phyloP scores from a whole-genome alignment of 2,888 invertebrate species.

The Zaprionus bogoriensis region DNA sequence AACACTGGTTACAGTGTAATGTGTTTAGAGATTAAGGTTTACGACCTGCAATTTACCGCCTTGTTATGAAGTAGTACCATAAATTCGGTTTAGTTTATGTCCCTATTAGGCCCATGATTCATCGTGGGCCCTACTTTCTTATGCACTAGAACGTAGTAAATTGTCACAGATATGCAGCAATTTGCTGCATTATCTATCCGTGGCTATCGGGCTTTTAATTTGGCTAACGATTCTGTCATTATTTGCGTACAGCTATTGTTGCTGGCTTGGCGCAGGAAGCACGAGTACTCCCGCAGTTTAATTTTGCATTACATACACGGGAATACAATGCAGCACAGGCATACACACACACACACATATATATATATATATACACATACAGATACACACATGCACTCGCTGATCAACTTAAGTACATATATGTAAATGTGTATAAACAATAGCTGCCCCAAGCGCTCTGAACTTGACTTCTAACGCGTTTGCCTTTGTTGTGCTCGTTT shows the following conservation, averaged over 20 bases:
- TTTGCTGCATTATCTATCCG: constrained; percentile 48
- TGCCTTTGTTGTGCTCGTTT: constrained; percentile 13
- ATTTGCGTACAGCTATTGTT: constrained; percentile 49
- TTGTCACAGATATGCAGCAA: constrained; percentile 44
- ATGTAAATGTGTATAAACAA: constrained; percentile 43
- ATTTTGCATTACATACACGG: constrained; percentile 35
- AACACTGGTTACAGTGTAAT: background rate
- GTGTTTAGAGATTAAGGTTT: background rate
- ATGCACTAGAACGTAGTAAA: constrained; percentile 27
- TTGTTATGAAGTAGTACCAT: constrained; percentile 3
- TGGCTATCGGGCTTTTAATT: constrained; percentile 48
- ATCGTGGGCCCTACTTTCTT: background rate
- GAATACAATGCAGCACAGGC: constrained; percentile 13
- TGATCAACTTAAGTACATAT: constrained; percentile 20
- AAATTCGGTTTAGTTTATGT: background rate
- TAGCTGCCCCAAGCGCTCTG: constrained; percentile 46
- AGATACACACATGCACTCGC: background rate
- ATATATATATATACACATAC: background rate
- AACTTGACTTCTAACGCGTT: constrained; percentile 55
- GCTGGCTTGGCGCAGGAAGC: constrained; percentile 59
- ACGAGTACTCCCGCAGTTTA: constrained; percentile 48
- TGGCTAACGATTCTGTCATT: constrained; percentile 56
- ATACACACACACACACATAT: background rate
- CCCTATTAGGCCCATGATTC: background rate
- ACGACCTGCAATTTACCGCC: constrained; percentile 18